Conservation (phyloP, 1,140 invertebrate genomes). For the Euglossa dilemma region DNA sequence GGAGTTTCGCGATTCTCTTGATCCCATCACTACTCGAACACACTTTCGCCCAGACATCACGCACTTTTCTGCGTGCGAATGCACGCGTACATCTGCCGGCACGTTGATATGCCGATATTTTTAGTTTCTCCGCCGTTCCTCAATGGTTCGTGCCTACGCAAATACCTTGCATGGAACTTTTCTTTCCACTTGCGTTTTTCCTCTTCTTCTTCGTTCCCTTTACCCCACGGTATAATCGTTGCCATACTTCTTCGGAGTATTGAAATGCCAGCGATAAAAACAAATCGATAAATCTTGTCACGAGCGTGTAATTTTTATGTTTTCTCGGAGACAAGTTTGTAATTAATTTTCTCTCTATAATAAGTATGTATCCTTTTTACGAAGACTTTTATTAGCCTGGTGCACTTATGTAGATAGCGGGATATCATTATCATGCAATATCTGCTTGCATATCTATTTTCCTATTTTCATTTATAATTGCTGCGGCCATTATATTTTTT, state of each 20-base stretch:
- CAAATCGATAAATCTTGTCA: not conserved
- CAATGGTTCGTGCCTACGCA: conserved; percentile 32
- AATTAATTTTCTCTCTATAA: not conserved
- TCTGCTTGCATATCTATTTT: too few species aligned
- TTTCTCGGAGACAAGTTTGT: not conserved
- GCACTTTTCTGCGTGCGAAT: conserved; percentile 41
- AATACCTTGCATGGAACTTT: conserved; percentile 18
- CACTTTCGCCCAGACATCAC: conserved; percentile 22
- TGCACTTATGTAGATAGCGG: too few species aligned
- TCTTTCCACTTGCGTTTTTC: not conserved
- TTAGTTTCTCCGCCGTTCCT: conserved; percentile 40
- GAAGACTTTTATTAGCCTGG: too few species aligned
- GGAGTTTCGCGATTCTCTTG: not conserved
- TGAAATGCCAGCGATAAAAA: not conserved
- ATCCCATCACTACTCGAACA: conserved; percentile 9
- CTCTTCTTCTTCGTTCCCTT: not conserved
- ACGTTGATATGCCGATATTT: conserved; percentile 47
- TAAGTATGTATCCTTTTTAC: not conserved
- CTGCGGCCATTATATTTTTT: too few species aligned
- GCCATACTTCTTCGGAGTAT: not conserved
- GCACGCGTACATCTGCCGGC: conserved; percentile 22
- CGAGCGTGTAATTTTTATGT: not conserved
- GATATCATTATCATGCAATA: too few species aligned
- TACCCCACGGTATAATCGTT: not conserved
- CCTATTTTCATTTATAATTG: too few species aligned